Conservation (phyloP, 2,797 vertebrate species). For the Pangasius macronema region DNA sequence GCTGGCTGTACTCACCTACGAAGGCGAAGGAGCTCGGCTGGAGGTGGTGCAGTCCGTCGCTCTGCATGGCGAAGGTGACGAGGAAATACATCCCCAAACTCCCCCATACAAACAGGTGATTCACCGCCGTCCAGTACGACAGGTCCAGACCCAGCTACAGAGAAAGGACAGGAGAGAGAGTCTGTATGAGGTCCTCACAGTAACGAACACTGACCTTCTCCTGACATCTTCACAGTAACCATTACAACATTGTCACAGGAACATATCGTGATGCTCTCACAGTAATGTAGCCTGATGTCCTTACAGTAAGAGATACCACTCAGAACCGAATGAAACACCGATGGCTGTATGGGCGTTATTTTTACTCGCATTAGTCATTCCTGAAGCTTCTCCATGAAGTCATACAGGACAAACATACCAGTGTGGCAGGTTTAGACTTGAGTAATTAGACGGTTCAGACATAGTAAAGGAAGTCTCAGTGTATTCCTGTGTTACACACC, state of each 20-base stretch:
- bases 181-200: not conserved
- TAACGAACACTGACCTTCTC: not conserved
- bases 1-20: constrained; percentile 78
- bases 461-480: not conserved
- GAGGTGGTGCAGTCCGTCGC: constrained; percentile 81
- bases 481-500: constrained; percentile 66
- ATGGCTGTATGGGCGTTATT: not conserved
- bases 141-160: constrained; percentile 86
- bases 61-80: constrained; percentile 89
- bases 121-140: constrained; percentile 91
- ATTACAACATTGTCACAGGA: not conserved
- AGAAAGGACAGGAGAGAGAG: not conserved
- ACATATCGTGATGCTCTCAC: not conserved
- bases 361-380: not conserved
- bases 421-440: not conserved
- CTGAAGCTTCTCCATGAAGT: not conserved
- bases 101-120: constrained; percentile 88
- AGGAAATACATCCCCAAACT: constrained; percentile 90
- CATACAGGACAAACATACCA: not conserved
- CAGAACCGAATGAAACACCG: not conserved
- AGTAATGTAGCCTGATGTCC: not conserved
- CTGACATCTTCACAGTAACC: not conserved
- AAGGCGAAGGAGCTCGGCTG: constrained; percentile 84
- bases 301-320: not conserved
- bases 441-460: not conserved